These are phyloP conservation scores for Atta colombica DNA, from an alignment of 1,140 invertebrate species.

Conservation along the genomic window DNA sequence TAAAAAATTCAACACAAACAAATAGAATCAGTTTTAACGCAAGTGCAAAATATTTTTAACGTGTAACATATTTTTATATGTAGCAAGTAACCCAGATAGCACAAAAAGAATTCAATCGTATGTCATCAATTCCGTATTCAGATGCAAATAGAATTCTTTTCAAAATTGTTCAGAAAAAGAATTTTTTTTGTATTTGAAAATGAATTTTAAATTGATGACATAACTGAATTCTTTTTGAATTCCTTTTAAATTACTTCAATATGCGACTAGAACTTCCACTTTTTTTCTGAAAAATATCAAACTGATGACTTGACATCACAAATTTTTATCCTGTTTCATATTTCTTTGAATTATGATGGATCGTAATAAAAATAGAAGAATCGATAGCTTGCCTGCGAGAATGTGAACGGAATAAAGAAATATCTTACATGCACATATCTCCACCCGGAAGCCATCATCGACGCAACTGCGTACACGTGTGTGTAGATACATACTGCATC, in stretches of 20 bases:
- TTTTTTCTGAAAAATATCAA: constrained; percentile 1
- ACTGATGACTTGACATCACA: not conserved
- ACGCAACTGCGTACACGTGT: constrained; percentile 26
- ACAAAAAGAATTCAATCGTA: no score
- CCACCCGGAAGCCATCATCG: not conserved
- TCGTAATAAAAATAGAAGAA: constrained; percentile 35
- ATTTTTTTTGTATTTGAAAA: no score
- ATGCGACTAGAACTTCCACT: not conserved
- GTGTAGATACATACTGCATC: constrained; percentile 22
- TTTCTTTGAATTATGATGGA: constrained; percentile 26
- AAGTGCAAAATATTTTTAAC: no score
- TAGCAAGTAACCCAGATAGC: no score
- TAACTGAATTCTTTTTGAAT: no score
- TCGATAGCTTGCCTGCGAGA: not conserved
- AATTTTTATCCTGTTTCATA: constrained; percentile 21
- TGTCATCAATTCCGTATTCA: no score
- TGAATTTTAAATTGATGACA: no score
- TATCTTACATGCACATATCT: not conserved
- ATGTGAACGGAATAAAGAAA: constrained; percentile 26
- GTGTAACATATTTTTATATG: no score
- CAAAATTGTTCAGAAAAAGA: no score
- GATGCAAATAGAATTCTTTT: no score
- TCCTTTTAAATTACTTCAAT: not conserved
- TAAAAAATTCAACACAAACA: no score
- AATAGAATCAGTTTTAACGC: no score